These are phyloP conservation scores for Phania funesta DNA, from an alignment of 2,888 invertebrate species.

Conservation along the genomic window DNA sequence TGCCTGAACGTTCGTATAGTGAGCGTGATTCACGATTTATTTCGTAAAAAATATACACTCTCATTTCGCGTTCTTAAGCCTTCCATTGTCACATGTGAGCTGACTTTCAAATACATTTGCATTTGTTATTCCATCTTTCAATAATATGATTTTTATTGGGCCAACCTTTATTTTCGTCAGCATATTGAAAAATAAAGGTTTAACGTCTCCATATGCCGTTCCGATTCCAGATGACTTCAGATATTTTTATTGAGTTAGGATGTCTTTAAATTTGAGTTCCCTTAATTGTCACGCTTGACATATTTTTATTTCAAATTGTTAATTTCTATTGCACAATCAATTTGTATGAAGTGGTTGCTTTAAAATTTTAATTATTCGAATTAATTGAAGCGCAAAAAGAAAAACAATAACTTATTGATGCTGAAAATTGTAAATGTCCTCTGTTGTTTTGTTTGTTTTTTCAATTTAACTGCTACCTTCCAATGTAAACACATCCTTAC, in stretches of 20 bases:
- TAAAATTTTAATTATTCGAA: constrained; percentile 41
- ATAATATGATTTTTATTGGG: no score
- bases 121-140: no score
- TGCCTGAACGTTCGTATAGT: no score
- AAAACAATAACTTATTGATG: constrained; percentile 39
- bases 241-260: constrained; percentile 3
- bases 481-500: no score
- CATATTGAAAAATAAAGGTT: no score
- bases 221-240: background rate
- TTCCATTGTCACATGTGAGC: no score
- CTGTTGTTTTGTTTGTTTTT: background rate
- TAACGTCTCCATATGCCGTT: no score
- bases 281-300: constrained; percentile 11
- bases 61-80: no score
- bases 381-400: constrained; percentile 49
- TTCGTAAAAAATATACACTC: no score
- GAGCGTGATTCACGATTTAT: no score
- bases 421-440: constrained; percentile 46
- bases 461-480: background rate
- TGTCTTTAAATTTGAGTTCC: background rate
- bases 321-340: background rate
- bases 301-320: background rate
- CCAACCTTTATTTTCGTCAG: no score
- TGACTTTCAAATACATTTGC: no score
- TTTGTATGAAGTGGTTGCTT: constrained; percentile 17